Conservation (phyloP, 92 coral and sea anemone genomes). For the Zoanthus sociatus region DNA sequence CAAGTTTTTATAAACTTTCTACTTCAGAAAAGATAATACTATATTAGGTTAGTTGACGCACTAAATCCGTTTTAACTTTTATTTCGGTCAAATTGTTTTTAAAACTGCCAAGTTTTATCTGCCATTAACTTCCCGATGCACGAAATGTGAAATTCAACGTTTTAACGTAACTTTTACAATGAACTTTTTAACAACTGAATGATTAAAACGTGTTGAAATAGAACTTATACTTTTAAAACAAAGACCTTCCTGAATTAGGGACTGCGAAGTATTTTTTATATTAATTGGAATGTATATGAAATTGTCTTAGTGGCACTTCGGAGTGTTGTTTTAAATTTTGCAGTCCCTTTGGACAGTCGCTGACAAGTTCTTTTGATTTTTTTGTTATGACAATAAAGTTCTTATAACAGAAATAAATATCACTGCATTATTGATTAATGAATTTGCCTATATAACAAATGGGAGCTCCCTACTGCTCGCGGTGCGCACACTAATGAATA, state of each 20-base stretch:
- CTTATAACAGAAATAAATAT: slow-evolving; percentile 35
- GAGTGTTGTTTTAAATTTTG: not conserved
- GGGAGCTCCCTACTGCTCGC: slow-evolving; percentile 27
- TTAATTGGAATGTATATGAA: not conserved
- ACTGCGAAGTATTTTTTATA: too few species aligned
- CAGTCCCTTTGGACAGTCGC: slow-evolving; percentile 11
- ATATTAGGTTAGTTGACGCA: not conserved
- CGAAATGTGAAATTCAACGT: not conserved
- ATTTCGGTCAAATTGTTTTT: not conserved
- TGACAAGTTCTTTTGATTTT: slow-evolving; percentile 10
- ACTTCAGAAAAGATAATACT: not conserved
- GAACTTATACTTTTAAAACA: not conserved
- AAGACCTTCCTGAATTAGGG: not conserved
- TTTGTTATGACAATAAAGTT: slow-evolving; percentile 16
- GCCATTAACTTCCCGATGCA: not conserved
- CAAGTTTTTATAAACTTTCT: not conserved
- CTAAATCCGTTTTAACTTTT: not conserved
- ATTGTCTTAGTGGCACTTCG: not conserved
- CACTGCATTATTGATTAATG: slow-evolving; percentile 49
- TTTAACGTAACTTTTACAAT: not conserved
- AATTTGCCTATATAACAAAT: slow-evolving; percentile 49
- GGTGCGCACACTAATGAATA: slow-evolving; percentile 28
- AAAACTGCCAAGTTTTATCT: not conserved
- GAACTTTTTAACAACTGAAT: not conserved
- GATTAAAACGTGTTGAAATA: not conserved